These are phyloP conservation scores for Trichogramma evanescens DNA, from an alignment of 2,888 invertebrate genomes.

Conservation along the genomic window DNA sequence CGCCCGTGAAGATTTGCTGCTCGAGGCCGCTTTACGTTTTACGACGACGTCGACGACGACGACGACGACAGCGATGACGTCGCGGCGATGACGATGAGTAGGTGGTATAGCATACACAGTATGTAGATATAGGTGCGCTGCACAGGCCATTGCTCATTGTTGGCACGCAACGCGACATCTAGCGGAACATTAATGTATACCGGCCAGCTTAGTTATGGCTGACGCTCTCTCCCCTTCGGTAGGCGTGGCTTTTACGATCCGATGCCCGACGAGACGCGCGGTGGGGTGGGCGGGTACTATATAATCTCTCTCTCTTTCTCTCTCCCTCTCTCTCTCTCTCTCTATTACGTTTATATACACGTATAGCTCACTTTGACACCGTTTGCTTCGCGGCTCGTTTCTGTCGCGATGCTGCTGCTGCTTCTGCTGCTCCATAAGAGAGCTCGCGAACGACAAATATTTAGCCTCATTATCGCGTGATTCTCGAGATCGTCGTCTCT, in stretches of 20 bases:
- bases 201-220: constrained; percentile 43
- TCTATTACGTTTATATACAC: not conserved
- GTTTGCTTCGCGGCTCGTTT: not conserved
- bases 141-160: not conserved
- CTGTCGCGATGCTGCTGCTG: not conserved
- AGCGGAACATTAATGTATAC: constrained; percentile 37
- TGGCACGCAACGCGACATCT: constrained; percentile 40
- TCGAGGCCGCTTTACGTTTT: constrained; percentile 12
- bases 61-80: too few relatives aligned
- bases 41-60: not conserved
- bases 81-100: too few relatives aligned
- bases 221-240: constrained; percentile 25
- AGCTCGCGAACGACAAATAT: constrained; percentile 16
- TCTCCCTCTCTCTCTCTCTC: not conserved
- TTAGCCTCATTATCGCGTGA: constrained; percentile 19
- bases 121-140: not conserved
- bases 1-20: constrained; percentile 22
- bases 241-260: constrained; percentile 38
- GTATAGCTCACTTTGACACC: too few relatives aligned
- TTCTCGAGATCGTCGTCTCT: constrained; percentile 5
- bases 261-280: not conserved
- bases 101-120: not conserved
- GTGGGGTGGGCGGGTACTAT: constrained; percentile 10
- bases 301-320: not conserved
- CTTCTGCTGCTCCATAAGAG: too few relatives aligned